Evolutionary conservation across 2,888 invertebrate genomes (phyloP).

Genomic region (Oxyscelio sp.): DNA sequence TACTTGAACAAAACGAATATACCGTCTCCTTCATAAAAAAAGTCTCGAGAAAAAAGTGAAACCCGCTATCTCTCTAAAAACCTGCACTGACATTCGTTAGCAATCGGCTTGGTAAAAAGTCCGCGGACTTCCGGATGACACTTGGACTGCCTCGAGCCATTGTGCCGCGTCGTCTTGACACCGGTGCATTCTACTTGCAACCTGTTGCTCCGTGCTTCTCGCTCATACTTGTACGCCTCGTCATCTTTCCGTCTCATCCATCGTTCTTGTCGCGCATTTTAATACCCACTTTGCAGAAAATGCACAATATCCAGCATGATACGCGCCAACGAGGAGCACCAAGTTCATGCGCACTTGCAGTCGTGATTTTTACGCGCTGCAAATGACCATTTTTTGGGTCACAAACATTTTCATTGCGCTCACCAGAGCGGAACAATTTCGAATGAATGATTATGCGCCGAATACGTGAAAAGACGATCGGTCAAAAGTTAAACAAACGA

Average conservation of each 20-base stretch:
- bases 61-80: too few species aligned
- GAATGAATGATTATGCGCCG: too few species aligned
- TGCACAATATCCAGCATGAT: constrained; percentile 21
- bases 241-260: constrained; percentile 66
- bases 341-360: background rate
- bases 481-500: background rate
- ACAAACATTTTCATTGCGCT: constrained; percentile 4
- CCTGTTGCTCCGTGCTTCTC: constrained; percentile 87
- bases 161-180: constrained; percentile 81
- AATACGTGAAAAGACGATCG: background rate
- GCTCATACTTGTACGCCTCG: constrained; percentile 74
- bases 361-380: background rate
- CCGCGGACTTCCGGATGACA: constrained; percentile 47
- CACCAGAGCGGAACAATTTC: background rate
- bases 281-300: constrained; percentile 15
- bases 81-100: constrained; percentile 11
- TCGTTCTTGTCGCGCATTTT: constrained; percentile 29
- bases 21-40: too few species aligned
- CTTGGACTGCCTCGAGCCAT: constrained; percentile 67
- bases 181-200: constrained; percentile 86
- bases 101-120: constrained; percentile 29
- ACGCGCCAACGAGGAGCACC: background rate
- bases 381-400: background rate
- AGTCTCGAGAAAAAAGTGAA: too few species aligned
- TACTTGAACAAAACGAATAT: too few species aligned